Evolutionary conservation across 2,797 vertebrate genomes (phyloP), one percentile per base, ranked within the genome.

Genomic region (Catharus ustulatus): DNA sequence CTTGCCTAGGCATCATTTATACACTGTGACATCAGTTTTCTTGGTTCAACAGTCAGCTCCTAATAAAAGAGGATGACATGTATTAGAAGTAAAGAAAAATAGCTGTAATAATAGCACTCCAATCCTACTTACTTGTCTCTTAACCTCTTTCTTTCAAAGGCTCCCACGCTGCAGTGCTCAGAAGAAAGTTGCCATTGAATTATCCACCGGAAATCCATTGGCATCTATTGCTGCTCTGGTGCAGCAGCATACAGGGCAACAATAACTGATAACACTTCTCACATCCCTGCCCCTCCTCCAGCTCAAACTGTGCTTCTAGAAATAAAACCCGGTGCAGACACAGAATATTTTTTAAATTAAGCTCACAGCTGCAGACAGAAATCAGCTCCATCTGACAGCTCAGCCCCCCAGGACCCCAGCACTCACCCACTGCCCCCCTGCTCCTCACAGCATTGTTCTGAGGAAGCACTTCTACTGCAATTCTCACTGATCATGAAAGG

Each of bases 1-100:
- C 90, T 93, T 92, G 74, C 34, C 78, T 68, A 86, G 69, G 84
- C 89, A 96, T 95, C 95, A 96, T 96, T 96, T 97, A 95, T 92
- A 93, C 87, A 89, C 81, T 18, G 22, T 81, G 88, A 72, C 86
- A 84, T 86, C 42, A 3, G 76, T 91, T 97, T 92, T 95, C 94
- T 73, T 80, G 94, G 83, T 96, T 97, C 96, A 97, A 95, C 89
- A 97, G 88, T 76, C 94, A 94, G 79, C 51, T 89, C 92, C 84
- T 95, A 94, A 97, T 95, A 97, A 95, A 97, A 97, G 30, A 97
- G 26, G 93, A 95, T 95, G 91, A 82, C 83, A 94, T 66, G 59
- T 91, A 95, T 96, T 94, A 97, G 87, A 89, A 92, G 76, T 80
- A 92, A 89, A 97, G 94, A 97, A 98, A 97, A 97, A 97, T 91